These are phyloP conservation scores for Dicentrarchus labrax DNA, from an alignment of 2,113 vertebrate species.

Conservation along the genomic window DNA sequence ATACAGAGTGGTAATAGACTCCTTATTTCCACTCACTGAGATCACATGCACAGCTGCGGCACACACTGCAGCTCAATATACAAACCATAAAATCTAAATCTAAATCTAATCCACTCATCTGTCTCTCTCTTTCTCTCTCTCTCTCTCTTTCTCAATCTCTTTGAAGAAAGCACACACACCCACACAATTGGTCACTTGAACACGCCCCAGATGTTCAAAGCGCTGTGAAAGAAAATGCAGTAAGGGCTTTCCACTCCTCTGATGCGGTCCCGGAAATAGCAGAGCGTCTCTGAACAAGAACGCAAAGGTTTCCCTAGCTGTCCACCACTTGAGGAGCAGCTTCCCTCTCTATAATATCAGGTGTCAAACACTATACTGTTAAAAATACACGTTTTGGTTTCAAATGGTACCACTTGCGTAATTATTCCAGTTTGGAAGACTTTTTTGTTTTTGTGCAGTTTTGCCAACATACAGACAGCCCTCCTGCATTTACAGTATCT, in stretches of 20 bases:
- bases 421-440: neutral
- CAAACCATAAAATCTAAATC: constrained; percentile 46
- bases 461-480: neutral
- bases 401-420: neutral
- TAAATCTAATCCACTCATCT: constrained; percentile 54
- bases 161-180: constrained; percentile 19
- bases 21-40: constrained; percentile 21
- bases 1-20: constrained; percentile 21
- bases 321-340: constrained; percentile 35
- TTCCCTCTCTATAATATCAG: constrained; percentile 17
- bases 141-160: neutral
- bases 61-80: constrained; percentile 34
- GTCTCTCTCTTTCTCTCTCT: neutral
- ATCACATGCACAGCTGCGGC: constrained; percentile 51
- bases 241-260: constrained; percentile 49
- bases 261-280: constrained; percentile 50
- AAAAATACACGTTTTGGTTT: neutral
- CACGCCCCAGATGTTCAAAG: constrained; percentile 63
- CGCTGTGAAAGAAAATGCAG: constrained; percentile 49
- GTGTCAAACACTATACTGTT: neutral
- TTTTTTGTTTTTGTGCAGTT: neutral
- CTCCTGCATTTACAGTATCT: neutral
- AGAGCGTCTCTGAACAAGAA: constrained; percentile 35
- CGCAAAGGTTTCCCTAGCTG: constrained; percentile 24
- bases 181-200: constrained; percentile 45